phyloP scores from a whole-genome alignment of 2,113 vertebrate species.

The Hyla sarda region DNA sequence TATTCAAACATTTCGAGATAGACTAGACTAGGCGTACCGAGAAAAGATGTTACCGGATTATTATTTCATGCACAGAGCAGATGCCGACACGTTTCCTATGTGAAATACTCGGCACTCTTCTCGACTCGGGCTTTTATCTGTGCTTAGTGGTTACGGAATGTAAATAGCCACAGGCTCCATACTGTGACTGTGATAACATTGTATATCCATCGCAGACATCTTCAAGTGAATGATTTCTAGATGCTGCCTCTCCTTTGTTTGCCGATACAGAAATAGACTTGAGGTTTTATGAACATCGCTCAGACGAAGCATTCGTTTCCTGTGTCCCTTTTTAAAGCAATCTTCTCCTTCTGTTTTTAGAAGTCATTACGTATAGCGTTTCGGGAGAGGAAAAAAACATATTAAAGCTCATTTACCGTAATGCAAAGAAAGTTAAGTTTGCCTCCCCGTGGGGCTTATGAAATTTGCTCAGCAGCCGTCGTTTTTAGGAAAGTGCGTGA shows the following conservation, averaged over 20 bases:
- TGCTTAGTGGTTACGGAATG: constrained; percentile 19
- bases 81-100: neutral
- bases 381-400: neutral
- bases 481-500: neutral
- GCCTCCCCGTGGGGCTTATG: neutral
- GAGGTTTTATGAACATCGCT: neutral
- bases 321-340: neutral
- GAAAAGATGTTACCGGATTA: too few relatives aligned
- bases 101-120: neutral
- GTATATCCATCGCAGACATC: constrained; percentile 12
- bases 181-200: constrained; percentile 5
- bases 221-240: neutral
- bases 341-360: neutral
- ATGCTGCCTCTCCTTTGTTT: neutral
- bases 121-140: neutral
- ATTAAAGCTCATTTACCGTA: neutral
- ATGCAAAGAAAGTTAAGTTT: neutral
- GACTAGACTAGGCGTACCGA: too few relatives aligned
- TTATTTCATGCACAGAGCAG: neutral
- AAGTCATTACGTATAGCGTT: neutral
- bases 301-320: neutral
- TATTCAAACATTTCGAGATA: too few relatives aligned
- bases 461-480: neutral
- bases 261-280: neutral
- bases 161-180: constrained; percentile 30